These are phyloP conservation scores for Girardia tigrina DNA, from an alignment of 2,888 invertebrate genomes.

Conservation along the genomic window DNA sequence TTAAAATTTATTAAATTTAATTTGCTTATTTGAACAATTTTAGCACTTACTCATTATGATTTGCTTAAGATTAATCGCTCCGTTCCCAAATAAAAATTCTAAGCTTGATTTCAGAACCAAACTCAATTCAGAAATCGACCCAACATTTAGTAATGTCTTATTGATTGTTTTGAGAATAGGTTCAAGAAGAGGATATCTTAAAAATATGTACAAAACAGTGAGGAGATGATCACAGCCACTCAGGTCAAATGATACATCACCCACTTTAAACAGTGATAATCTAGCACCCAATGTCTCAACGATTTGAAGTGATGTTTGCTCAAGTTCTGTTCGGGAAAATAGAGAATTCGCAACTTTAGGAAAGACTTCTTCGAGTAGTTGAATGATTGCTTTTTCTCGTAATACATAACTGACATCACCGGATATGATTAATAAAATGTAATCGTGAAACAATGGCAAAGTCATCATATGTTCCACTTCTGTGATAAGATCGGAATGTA, in stretches of 20 bases:
- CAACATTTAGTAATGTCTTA: background rate
- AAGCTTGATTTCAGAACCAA: background rate
- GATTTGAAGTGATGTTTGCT: background rate
- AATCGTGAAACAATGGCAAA: background rate
- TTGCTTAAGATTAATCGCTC: background rate
- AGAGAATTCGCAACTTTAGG: constrained; percentile 6
- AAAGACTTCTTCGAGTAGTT: constrained; percentile 23
- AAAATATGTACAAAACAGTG: constrained; percentile 2
- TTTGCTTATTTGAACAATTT: background rate
- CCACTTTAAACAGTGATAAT: background rate
- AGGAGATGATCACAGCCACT: constrained; percentile 1
- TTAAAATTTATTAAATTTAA: too few species aligned
- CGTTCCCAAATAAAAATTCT: constrained; percentile 2
- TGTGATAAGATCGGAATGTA: constrained; percentile 9
- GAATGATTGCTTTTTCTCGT: constrained; percentile 1
- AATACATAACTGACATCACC: constrained; percentile 3
- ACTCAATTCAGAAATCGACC: background rate
- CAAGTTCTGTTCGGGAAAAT: background rate
- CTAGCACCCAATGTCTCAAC: background rate
- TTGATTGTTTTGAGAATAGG: background rate
- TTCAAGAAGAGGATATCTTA: constrained; percentile 8
- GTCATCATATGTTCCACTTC: constrained; percentile 18
- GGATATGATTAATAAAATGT: constrained; percentile 12
- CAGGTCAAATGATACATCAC: background rate
- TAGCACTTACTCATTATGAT: background rate